Evolutionary conservation across 2,797 vertebrate genomes (phyloP), one percentile per base, ranked within the genome.

Genomic region (Bucorvus abyssinicus): DNA sequence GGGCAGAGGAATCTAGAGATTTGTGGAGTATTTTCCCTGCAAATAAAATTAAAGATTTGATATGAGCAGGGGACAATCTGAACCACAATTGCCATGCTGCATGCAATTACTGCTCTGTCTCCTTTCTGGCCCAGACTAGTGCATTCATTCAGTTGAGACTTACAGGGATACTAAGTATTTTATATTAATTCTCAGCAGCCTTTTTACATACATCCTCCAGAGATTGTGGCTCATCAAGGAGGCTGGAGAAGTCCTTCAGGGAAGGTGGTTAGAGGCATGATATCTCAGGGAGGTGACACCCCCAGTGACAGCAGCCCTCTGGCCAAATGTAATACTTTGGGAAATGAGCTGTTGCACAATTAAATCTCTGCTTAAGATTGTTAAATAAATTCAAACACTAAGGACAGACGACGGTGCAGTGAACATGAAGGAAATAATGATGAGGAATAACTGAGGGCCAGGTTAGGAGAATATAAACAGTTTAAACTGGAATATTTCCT

Each of bases 281-380:
- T 44, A 65, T 45, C 60, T 52, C 65, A 74, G 80, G 67, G 68
- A 78, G 52, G 38, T 45, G 64, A 68, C 59, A 65, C 38, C 22
- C 29, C 36, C 60, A 24, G 42, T 44, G 75, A 53, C 69, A 77
- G 61, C 64, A 36, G 50, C 69, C 81, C 75, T 64, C 61, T 20
- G 38, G 75, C 69, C 89, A 92, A 83, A 87, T 16, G 11, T 69
- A 64, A 60, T 26, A 24, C 80, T 67, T 71, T 32, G 65, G 71
- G 64, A 96, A 96, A 92, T 13, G 75, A 93, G 68, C 59, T 91
- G 69, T 77, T 65, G 74, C 36, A 16, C 69, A 83, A 86, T 76
- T 92, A 87, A 81, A 74, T 68, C 16, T 85, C 75, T 71, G n/a
- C 34, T 61, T 88, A 70, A 61, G 50, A 69, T 40, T 61, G 24